Evolutionary conservation across 2,113 vertebrate species (phyloP).

Genomic region (Vidua chalybeata): DNA sequence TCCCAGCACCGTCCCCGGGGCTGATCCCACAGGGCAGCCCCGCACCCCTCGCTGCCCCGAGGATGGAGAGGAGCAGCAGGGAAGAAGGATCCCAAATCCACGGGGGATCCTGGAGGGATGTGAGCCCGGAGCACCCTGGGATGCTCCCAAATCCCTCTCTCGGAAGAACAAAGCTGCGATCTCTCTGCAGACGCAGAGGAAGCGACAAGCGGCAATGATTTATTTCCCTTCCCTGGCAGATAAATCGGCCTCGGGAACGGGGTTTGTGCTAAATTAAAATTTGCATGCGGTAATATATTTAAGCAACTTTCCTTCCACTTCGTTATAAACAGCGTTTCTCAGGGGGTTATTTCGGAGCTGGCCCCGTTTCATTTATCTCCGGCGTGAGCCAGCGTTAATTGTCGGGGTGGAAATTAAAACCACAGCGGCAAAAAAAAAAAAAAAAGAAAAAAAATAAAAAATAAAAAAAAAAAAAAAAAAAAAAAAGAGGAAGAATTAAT

Average conservation of each 20-base stretch:
- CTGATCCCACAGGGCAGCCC: rapidly evolving
- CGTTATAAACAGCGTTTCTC: not conserved
- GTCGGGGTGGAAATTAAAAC: slow-evolving; percentile 13
- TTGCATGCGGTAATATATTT: slow-evolving; percentile 1
- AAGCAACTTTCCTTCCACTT: slow-evolving; percentile 34
- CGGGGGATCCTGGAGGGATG: rapidly evolving
- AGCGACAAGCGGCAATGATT: not conserved
- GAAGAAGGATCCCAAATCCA: not conserved
- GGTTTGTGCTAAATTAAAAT: not conserved
- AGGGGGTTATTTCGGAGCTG: not conserved
- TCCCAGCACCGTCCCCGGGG: rapidly evolving
- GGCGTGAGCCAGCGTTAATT: not conserved
- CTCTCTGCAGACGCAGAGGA: not conserved
- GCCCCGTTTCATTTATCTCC: not conserved
- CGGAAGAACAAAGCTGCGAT: slow-evolving; percentile 32
- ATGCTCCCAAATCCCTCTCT: not conserved
- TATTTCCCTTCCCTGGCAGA: slow-evolving; percentile 5
- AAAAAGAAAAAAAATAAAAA: no score
- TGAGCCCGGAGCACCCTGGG: rapidly evolving
- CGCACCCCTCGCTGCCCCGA: rapidly evolving
- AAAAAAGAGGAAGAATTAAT: not conserved
- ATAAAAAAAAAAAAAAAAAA: not conserved
- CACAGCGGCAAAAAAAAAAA: rapidly evolving
- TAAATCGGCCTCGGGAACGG: not conserved
- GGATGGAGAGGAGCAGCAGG: not conserved